These are phyloP conservation scores for Tyrophagus putrescentiae DNA, from an alignment of 1,140 invertebrate species.

Conservation along the genomic window DNA sequence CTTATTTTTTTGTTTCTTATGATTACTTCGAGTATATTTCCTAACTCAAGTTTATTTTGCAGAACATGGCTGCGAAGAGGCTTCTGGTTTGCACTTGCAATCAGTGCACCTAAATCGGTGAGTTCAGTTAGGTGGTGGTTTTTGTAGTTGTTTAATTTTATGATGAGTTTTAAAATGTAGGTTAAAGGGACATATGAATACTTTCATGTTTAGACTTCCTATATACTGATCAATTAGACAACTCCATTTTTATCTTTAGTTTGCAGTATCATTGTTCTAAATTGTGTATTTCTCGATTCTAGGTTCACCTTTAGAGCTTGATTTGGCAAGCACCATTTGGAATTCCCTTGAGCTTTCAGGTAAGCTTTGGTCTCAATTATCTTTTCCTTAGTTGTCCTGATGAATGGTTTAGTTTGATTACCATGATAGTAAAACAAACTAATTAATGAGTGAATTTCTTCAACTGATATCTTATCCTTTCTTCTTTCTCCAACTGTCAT, in stretches of 20 bases:
- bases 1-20: neutral
- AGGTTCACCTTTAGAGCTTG: no score
- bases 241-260: no score
- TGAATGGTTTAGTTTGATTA: constrained; percentile 8
- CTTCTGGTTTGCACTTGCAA: neutral
- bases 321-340: no score
- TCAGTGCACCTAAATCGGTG: neutral
- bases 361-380: no score
- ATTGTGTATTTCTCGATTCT: no score
- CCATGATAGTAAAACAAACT: neutral
- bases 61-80: neutral
- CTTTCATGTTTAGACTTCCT: neutral
- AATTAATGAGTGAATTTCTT: constrained; percentile 16
- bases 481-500: neutral
- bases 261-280: no score
- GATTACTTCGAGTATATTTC: neutral
- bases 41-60: no score
- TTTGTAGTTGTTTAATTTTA: neutral
- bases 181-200: constrained; percentile 15
- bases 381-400: neutral
- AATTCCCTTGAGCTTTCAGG: no score
- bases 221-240: no score
- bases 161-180: constrained; percentile 12
- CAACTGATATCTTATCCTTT: neutral
- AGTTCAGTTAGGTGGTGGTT: neutral